Conservation (phyloP, 1,140 invertebrate genomes). For the Wiebesia pumilae region DNA sequence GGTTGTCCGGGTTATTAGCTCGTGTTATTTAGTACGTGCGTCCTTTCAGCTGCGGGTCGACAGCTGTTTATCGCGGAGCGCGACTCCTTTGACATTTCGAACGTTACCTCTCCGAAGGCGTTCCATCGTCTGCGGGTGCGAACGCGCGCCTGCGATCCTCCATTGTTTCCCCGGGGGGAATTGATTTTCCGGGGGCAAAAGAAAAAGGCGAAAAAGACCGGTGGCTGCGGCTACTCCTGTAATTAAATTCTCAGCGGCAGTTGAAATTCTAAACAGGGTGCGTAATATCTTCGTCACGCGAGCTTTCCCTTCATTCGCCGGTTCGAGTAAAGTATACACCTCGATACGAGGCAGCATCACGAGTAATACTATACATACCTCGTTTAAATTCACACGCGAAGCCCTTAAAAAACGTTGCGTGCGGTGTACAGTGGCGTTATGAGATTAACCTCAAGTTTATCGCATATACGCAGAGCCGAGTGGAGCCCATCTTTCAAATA, state of each 20-base stretch:
- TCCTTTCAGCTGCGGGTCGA: constrained; percentile 62
- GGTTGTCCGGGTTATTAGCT: not conserved
- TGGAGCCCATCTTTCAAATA: not conserved
- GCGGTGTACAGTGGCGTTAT: constrained; percentile 48
- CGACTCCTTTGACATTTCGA: not conserved
- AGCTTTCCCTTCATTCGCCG: not conserved
- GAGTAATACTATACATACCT: not conserved
- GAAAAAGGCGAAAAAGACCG: not conserved
- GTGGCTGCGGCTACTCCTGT: not conserved
- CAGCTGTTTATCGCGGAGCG: constrained; percentile 51
- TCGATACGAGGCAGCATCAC: not conserved
- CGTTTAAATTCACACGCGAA: constrained; percentile 61
- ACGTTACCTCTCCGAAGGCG: too few relatives aligned
- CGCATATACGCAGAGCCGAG: not conserved
- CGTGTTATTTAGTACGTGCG: constrained; percentile 55
- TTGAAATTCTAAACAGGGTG: not conserved
- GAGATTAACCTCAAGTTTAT: not conserved
- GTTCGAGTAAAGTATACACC: not conserved
- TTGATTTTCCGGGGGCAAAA: not conserved
- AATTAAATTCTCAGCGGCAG: not conserved
- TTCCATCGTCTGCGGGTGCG: not conserved
- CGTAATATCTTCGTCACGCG: not conserved
- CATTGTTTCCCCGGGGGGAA: not conserved
- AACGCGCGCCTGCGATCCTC: not conserved
- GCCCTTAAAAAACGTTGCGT: constrained; percentile 65